A percentile compares a stretch with the other conserved stretches of the same genome.
Conservation (phyloP, 2,888 invertebrate genomes). For the Conomelus anceps region DNA sequence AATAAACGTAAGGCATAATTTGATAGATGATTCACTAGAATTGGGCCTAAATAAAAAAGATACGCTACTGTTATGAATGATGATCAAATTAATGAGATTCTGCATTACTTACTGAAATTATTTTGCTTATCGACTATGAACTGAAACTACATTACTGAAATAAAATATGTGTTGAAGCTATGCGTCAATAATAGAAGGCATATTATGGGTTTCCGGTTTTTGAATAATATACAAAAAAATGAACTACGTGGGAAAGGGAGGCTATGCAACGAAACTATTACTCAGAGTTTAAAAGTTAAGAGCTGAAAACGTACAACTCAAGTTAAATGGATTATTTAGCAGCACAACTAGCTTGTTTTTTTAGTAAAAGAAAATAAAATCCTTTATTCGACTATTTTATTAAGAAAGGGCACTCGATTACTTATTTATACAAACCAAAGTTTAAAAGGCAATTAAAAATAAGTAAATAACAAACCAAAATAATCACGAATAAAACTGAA, state of each 20-base stretch:
- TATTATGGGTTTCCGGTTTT: not conserved
- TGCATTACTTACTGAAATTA: not conserved
- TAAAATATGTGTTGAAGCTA: not conserved
- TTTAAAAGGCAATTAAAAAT: constrained; percentile 18
- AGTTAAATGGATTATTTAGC: not conserved
- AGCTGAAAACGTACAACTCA: not conserved
- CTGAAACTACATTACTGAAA: not conserved
- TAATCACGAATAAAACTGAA: constrained; percentile 26
- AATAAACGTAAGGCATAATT: constrained; percentile 22
- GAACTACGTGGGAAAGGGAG: not conserved
- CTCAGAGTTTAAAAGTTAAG: not conserved
- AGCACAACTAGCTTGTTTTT: not conserved
- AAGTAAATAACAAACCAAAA: constrained; percentile 26
- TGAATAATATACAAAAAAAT: not conserved
- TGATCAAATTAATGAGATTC: not conserved
- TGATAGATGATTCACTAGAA: constrained; percentile 28
- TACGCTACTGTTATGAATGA: constrained; percentile 22
- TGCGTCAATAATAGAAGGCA: not conserved
- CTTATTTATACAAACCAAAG: constrained; percentile 14
- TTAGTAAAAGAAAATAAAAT: not conserved
- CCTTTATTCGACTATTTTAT: not conserved
- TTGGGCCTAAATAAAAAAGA: constrained; percentile 20
- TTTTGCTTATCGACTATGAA: not conserved
- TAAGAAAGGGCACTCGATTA: not conserved
- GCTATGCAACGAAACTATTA: not conserved